A percentile compares a stretch with the other conserved stretches of the same genome.
Conservation (phyloP, 2,113 vertebrate genomes). For the Grammatotria lemairii region DNA sequence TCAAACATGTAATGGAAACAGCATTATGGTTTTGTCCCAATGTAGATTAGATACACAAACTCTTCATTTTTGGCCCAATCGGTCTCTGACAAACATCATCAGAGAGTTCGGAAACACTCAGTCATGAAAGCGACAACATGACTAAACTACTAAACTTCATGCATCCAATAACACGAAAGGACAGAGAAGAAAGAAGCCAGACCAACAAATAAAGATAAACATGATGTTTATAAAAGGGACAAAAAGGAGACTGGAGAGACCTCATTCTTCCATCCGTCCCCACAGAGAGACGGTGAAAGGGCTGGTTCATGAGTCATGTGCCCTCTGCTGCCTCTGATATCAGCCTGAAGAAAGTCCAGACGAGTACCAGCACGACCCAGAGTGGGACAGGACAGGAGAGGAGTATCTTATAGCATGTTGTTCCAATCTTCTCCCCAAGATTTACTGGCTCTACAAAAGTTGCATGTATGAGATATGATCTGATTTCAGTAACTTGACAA, state of each 20-base stretch:
- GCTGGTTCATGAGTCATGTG: not conserved
- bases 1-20: not conserved
- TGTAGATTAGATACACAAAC: not conserved
- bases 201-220: not conserved
- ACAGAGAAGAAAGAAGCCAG: not conserved
- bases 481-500: not conserved
- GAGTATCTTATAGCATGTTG: not conserved
- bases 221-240: not conserved
- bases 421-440: not conserved
- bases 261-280: constrained; percentile 1
- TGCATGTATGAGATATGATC: not conserved
- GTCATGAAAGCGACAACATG: not conserved
- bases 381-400: not conserved
- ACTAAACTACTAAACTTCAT: not conserved
- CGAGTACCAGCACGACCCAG: not conserved
- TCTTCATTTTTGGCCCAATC: fast-evolving
- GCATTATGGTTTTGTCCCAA: not conserved
- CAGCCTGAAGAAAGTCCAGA: not conserved
- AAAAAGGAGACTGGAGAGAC: not conserved
- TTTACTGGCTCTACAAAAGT: not conserved
- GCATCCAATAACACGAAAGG: not conserved
- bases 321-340: not conserved
- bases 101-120: not conserved
- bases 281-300: constrained; percentile 40
- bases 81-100: not conserved